These are phyloP conservation scores for Borostomias antarcticus DNA, from an alignment of 2,797 vertebrate species.

Conservation along the genomic window DNA sequence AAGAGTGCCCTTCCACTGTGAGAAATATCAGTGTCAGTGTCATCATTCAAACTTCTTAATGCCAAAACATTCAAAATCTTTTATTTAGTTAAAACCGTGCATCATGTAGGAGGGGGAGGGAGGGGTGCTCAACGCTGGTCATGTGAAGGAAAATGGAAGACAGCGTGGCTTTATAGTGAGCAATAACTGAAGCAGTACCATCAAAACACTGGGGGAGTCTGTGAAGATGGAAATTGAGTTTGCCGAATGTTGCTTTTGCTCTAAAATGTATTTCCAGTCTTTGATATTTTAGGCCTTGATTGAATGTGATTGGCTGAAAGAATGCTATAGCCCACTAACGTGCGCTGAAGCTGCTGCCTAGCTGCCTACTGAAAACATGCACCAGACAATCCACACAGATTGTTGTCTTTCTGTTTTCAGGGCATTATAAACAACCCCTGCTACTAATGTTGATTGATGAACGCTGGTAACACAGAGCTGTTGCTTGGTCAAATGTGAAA, in stretches of 20 bases:
- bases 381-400: constrained; percentile 52
- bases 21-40: not conserved
- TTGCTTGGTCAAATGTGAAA: constrained; percentile 4
- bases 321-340: constrained; percentile 3
- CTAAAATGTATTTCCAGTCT: not conserved
- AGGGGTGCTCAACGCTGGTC: not conserved
- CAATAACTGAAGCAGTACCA: constrained; percentile 24
- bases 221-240: not conserved
- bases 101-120: not conserved
- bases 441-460: constrained; percentile 2
- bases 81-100: not conserved
- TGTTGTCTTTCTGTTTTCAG: constrained; percentile 27
- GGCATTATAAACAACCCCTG: constrained; percentile 33
- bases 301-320: constrained; percentile 13
- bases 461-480: constrained; percentile 8
- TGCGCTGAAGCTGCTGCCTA: constrained; percentile 39
- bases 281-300: constrained; percentile 17
- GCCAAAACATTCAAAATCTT: not conserved
- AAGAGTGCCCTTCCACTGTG: not conserved
- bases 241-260: not conserved
- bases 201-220: constrained; percentile 13
- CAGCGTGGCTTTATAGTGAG: constrained; percentile 13
- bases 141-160: not conserved
- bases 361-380: constrained; percentile 32
- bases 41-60: not conserved